Evolutionary conservation across 2,113 vertebrate genomes (phyloP), one percentile per base, ranked within the genome.

Genomic region (Ptilorrhoa leucosticta): DNA sequence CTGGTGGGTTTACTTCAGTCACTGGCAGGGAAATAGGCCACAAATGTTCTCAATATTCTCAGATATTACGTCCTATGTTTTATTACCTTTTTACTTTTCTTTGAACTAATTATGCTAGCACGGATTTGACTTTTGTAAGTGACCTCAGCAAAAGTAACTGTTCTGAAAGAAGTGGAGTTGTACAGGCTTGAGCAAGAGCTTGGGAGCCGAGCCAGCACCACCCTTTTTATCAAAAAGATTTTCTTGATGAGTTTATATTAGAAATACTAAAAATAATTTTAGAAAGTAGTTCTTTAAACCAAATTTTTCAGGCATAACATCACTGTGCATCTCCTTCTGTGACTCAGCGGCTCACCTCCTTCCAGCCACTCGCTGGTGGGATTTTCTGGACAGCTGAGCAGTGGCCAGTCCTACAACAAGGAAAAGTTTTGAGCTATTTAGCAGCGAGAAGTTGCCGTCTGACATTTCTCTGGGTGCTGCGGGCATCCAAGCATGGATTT

Each of bases 41-140:
- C n/a, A 4, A 48, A 40, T 26, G 20, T 23, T 60, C 17, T 58
- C 37, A 6, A 0, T 48, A 7, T 47, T 39, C 20, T 51, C 10
- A 20, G 3, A 16, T 57, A 14, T 2, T 13, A 1, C 3, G 0
- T 7, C 30, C 30, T 24, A 2, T 13, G 0, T 44, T 58, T 63
- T 24, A 13, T 11, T 33, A 20, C 17, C 30, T 24, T 42, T 66
- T 60, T 23, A 26, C 21, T 71, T 40, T 70, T 18, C 56, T 65
- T 60, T 53, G 24, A 15, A 9, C 6, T 24, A 13, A 24, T 39
- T 44, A 6, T 21, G n/a, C 42, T 53, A 0, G 35, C 8, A 4
- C 0, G 0, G 31, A 5, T 39, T 39, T 27, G 42, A 17, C 44
- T 64, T 31, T 24, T 2, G 0, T 4, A 23, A 58, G 16, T 2